Percentiles rank a stretch among this genome's conserved stretches.
These are phyloP conservation scores for Saccostrea echinata DNA, from an alignment of 1,140 invertebrate species.

Conservation along the genomic window DNA sequence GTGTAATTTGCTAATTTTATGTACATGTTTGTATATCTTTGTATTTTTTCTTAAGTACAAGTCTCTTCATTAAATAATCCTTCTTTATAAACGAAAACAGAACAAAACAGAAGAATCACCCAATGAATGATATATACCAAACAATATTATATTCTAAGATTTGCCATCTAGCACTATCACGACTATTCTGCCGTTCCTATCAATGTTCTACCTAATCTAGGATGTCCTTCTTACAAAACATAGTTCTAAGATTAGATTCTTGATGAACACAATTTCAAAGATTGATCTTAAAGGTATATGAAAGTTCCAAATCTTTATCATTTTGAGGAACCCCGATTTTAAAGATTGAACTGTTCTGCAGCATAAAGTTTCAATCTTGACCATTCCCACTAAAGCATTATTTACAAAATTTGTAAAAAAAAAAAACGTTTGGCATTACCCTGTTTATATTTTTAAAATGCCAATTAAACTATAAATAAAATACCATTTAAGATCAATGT, in stretches of 20 bases:
- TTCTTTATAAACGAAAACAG: not conserved
- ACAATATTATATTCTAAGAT: not conserved
- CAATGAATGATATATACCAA: not conserved
- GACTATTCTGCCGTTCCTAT: not conserved
- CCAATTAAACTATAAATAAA: not conserved
- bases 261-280: not conserved
- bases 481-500: not conserved
- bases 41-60: not conserved
- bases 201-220: not conserved
- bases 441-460: not conserved
- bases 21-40: no score
- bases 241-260: not conserved
- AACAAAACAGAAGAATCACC: constrained; percentile 4
- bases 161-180: not conserved
- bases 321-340: not conserved
- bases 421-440: not conserved
- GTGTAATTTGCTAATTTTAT: not conserved
- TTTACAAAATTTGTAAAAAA: not conserved
- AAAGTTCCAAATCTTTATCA: not conserved
- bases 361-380: no score
- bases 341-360: not conserved
- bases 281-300: not conserved
- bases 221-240: not conserved
- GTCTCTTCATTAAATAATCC: not conserved
- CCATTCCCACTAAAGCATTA: not conserved